phyloP scores from a whole-genome alignment of 2,113 vertebrate species.

The Neodontobutis hainanensis region DNA sequence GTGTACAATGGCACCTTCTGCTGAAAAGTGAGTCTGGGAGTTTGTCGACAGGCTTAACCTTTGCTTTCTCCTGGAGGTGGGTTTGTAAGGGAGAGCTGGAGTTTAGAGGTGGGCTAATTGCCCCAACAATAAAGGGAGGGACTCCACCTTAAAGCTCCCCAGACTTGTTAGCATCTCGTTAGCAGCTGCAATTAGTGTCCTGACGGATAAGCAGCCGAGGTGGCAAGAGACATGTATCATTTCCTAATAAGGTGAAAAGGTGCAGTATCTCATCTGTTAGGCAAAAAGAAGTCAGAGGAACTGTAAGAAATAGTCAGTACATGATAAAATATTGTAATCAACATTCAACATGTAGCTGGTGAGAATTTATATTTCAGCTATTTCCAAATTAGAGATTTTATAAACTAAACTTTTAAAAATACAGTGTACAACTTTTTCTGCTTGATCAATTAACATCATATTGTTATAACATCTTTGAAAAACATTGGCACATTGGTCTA shows the following conservation, averaged over 20 bases:
- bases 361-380: too few relatives aligned
- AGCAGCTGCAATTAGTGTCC: constrained; percentile 40
- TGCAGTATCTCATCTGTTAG: too few relatives aligned
- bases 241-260: constrained; percentile 17
- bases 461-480: too few relatives aligned
- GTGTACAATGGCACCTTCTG: neutral
- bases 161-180: constrained; percentile 54
- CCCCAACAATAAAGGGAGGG: constrained; percentile 24
- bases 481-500: too few relatives aligned
- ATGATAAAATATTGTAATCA: too few relatives aligned
- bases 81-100: constrained; percentile 25
- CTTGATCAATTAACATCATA: too few relatives aligned
- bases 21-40: neutral
- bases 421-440: too few relatives aligned
- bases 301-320: too few relatives aligned
- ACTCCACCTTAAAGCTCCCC: constrained; percentile 22
- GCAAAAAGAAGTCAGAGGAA: too few relatives aligned
- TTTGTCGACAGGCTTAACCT: constrained; percentile 18
- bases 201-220: constrained; percentile 31
- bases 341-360: too few relatives aligned
- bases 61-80: constrained; percentile 25
- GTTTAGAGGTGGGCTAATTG: constrained; percentile 46
- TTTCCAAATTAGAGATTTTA: too few relatives aligned
- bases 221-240: neutral
- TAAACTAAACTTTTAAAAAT: too few relatives aligned